Evolutionary conservation across 2,113 vertebrate species (phyloP), one percentile per base, ranked within the genome.

Genomic region (Edolisoma coerulescens): DNA sequence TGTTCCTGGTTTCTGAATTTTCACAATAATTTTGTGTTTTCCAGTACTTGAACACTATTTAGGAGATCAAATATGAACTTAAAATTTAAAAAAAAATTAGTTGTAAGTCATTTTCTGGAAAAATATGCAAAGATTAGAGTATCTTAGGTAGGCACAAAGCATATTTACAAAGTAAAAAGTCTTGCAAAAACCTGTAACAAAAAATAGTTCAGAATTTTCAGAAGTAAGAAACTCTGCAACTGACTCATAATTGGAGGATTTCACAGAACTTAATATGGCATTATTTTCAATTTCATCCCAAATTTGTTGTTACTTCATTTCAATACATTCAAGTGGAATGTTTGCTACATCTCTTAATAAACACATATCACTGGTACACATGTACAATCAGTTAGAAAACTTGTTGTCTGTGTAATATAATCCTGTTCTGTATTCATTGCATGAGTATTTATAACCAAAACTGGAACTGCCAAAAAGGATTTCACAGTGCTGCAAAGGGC

Each of bases 361-460:
- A 91, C 30, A 60, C 8, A 16, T 77, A 63, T 59, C 68, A 56
- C 35, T 42, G 18, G 17, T 64, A 63, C 21, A 54, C 15, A 44
- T 28, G 30, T 44, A 53, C 27, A 79, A 22, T 60, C 60, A 89
- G 27, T 84, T 49, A 83, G 24, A 44, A 93, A 63, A 88, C 54
- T 80, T 85, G 37, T 49, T 83, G 52, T 79, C 45, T 90, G 22
- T 77, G 59, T 88, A 91, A 90, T 93, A 84, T 80, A 92, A 88
- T 74, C 18, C 47, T 89, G 22, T 45, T 95, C 37, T 85, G 27
- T 79, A 92, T 96, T 96, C 90, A 89, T 41, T 86, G 50, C 67
- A 41, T 77, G n/a, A 1, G 17, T 85, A 91, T 93, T 95, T 97
- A 93, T 89, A 94, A 87, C 14, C 30, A 84, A 92, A 94, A 35